Conservation (phyloP, 2,888 invertebrate species). For the Caenorhabditis afra region DNA sequence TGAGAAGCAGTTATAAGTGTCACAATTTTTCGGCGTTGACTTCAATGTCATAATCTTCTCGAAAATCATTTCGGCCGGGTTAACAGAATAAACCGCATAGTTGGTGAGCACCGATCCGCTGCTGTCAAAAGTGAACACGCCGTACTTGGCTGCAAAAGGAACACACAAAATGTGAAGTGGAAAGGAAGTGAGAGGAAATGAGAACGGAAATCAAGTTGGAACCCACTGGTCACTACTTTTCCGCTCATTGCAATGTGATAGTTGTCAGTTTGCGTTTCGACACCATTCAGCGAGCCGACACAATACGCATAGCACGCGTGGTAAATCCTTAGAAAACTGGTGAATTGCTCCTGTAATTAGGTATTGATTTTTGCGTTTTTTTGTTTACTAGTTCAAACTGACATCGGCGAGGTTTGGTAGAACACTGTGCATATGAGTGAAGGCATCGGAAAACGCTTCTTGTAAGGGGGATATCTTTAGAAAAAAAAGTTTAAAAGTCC, state of each 20-base stretch:
- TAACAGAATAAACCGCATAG: slow-evolving; percentile 40
- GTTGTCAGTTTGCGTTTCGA: slow-evolving; percentile 27
- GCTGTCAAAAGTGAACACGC: slow-evolving; percentile 38
- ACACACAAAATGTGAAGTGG: too few species aligned
- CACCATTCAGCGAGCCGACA: slow-evolving; percentile 43
- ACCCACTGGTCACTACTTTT: slow-evolving; percentile 37
- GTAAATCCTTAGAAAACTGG: slow-evolving; percentile 41
- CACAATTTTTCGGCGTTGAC: slow-evolving; percentile 37
- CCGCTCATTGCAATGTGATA: slow-evolving; percentile 42
- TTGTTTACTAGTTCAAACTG: not conserved
- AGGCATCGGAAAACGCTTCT: slow-evolving; percentile 16
- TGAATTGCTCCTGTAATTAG: slow-evolving; percentile 28
- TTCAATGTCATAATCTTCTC: slow-evolving; percentile 27
- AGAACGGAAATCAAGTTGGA: not conserved
- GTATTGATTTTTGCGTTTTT: not conserved
- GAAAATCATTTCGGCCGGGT: slow-evolving; percentile 25
- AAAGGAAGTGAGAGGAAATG: not conserved
- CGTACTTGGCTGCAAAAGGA: slow-evolving; percentile 48
- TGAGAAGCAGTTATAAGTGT: slow-evolving; percentile 47
- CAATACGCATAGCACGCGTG: slow-evolving; percentile 59
- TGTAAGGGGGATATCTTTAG: slow-evolving; percentile 46
- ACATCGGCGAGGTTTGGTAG: slow-evolving; percentile 23
- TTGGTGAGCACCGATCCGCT: slow-evolving; percentile 29
- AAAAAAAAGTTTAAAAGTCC: too few species aligned
- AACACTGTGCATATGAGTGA: slow-evolving; percentile 26